phyloP scores from a whole-genome alignment of 1,140 invertebrate species.

The Frieseomelitta varia region DNA sequence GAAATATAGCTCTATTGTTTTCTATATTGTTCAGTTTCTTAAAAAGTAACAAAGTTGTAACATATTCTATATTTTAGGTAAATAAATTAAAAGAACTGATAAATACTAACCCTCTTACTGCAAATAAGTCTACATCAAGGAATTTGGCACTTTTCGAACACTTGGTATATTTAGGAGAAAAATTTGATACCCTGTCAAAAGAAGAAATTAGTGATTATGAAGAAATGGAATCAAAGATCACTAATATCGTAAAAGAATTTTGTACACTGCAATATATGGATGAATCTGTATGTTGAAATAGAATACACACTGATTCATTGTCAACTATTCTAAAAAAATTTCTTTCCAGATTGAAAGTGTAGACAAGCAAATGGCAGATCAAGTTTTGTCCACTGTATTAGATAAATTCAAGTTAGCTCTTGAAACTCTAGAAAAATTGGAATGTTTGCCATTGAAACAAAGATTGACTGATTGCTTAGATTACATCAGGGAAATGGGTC shows the following conservation, averaged over 20 bases:
- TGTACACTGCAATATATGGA: constrained; percentile 60
- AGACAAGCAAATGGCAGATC: constrained; percentile 38
- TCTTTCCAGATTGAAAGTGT: constrained; percentile 47
- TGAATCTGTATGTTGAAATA: constrained; percentile 51
- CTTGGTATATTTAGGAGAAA: constrained; percentile 60
- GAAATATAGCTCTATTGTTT: not conserved
- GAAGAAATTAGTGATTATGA: constrained; percentile 63
- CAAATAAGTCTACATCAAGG: constrained; percentile 34
- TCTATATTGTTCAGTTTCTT: not conserved
- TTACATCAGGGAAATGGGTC: constrained; percentile 78
- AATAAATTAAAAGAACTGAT: constrained; percentile 62
- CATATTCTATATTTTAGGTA: constrained; percentile 59
- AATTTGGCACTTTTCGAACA: constrained; percentile 65
- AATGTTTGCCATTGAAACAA: constrained; percentile 75
- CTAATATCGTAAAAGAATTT: constrained; percentile 62
- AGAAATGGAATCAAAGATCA: constrained; percentile 68
- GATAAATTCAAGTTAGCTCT: constrained; percentile 70
- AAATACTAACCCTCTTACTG: constrained; percentile 5
- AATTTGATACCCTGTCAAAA: constrained; percentile 65
- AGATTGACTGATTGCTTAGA: constrained; percentile 74
- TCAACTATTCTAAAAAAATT: not conserved
- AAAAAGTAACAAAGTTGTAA: not conserved
- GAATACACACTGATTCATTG: not conserved
- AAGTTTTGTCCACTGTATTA: constrained; percentile 59
- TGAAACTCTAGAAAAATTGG: constrained; percentile 73